Conservation (phyloP, 2,113 vertebrate species). For the Pycnonotus jocosus region DNA sequence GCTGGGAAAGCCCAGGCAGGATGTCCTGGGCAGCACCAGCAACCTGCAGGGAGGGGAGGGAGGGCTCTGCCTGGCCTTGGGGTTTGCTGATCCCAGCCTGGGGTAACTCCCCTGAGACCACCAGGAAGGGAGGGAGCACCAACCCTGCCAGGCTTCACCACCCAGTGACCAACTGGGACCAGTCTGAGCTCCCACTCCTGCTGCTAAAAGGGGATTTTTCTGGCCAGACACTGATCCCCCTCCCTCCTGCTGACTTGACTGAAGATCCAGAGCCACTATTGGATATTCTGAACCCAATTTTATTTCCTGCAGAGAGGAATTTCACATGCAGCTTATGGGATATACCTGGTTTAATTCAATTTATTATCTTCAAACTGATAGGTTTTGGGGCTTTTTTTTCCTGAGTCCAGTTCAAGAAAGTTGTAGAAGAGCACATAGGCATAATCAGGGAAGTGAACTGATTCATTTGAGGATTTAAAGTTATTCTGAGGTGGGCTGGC, state of each 20-base stretch:
- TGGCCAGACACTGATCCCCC: not conserved
- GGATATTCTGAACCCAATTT: not conserved
- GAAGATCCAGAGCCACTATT: not conserved
- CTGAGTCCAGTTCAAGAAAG: not conserved
- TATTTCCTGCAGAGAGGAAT: not conserved
- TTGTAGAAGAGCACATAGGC: not conserved
- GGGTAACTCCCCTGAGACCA: not conserved
- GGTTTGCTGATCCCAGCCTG: not conserved
- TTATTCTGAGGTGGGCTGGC: not conserved
- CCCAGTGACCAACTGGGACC: not conserved
- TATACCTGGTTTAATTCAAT: not conserved
- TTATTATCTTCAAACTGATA: not conserved
- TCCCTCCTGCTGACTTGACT: not conserved
- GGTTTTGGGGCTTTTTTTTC: not conserved
- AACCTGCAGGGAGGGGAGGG: not conserved
- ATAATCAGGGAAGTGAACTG: not conserved
- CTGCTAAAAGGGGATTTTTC: not conserved
- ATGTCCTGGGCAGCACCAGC: constrained; percentile 24
- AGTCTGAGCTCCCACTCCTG: not conserved
- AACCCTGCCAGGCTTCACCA: not conserved
- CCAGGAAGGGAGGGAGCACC: not conserved
- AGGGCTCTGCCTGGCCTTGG: not conserved
- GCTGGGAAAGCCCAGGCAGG: constrained; percentile 6
- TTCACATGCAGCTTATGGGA: not conserved
- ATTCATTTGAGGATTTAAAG: not conserved